These are phyloP conservation scores for Centrocercus urophasianus DNA, from an alignment of 2,113 vertebrate species.

Conservation along the genomic window DNA sequence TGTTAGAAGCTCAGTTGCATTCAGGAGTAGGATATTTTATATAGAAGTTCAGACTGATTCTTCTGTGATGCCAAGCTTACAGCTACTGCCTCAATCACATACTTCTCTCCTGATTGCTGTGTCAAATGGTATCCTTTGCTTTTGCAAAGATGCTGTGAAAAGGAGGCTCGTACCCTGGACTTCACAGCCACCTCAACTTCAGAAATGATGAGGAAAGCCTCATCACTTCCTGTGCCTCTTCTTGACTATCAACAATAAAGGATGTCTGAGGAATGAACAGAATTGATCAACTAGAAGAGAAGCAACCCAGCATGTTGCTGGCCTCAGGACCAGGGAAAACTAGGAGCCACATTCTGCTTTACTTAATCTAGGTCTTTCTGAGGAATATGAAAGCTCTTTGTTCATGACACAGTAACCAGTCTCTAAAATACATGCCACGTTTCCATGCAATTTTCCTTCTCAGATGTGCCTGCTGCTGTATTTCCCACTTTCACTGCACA, in stretches of 20 bases:
- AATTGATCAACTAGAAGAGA: background rate
- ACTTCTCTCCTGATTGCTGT: background rate
- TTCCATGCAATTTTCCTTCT: conserved; percentile 69
- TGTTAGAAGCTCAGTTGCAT: conserved; percentile 26
- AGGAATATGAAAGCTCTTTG: background rate
- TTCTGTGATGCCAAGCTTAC: conserved; percentile 25
- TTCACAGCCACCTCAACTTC: background rate
- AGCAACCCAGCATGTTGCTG: background rate
- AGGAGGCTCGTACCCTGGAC: accelerated
- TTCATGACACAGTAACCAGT: conserved; percentile 6
- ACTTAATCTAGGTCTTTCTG: background rate
- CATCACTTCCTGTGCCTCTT: background rate
- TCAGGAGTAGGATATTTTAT: conserved; percentile 22
- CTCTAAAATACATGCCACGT: conserved; percentile 6
- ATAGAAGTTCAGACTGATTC: background rate
- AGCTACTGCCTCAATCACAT: background rate
- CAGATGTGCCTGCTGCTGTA: conserved; percentile 67
- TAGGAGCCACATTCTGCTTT: background rate
- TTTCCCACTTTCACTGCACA: conserved; percentile 76
- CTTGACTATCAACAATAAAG: background rate
- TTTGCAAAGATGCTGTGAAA: background rate
- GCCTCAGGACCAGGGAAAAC: background rate
- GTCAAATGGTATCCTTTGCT: background rate
- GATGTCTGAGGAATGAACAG: background rate
- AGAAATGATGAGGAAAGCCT: background rate